Conservation (phyloP, 2,888 invertebrate genomes). For the Pogonocherus hispidulus region DNA sequence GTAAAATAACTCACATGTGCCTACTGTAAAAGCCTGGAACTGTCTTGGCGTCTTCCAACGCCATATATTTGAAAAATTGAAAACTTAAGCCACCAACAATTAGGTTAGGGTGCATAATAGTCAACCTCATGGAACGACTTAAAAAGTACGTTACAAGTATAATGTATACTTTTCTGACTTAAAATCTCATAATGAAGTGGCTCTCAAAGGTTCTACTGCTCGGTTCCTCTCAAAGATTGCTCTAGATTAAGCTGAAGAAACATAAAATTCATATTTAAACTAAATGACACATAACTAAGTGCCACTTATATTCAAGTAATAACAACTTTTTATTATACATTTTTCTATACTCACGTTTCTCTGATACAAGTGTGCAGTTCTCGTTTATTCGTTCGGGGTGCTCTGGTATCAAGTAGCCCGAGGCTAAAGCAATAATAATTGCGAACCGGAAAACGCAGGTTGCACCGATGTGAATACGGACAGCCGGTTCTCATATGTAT, state of each 20-base stretch:
- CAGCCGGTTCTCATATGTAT: neutral
- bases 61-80: too few species aligned
- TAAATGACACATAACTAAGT: neutral
- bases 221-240: neutral
- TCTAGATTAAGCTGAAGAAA: neutral
- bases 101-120: too few species aligned
- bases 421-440: constrained; percentile 1
- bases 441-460: neutral
- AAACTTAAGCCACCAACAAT: too few species aligned
- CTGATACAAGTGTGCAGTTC: neutral
- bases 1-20: too few species aligned
- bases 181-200: neutral
- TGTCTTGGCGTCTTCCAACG: too few species aligned
- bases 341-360: neutral
- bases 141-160: too few species aligned
- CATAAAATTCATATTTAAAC: neutral
- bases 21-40: too few species aligned
- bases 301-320: neutral
- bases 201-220: too few species aligned
- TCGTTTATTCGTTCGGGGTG: neutral
- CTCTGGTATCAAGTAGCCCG: neutral
- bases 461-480: neutral
- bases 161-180: neutral
- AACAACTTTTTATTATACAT: neutral
- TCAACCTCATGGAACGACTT: too few species aligned